Percentiles rank a stretch among this genome's conserved stretches.
phyloP scores from a whole-genome alignment of 2,113 vertebrate genomes.

The Pterophyllum scalare region DNA sequence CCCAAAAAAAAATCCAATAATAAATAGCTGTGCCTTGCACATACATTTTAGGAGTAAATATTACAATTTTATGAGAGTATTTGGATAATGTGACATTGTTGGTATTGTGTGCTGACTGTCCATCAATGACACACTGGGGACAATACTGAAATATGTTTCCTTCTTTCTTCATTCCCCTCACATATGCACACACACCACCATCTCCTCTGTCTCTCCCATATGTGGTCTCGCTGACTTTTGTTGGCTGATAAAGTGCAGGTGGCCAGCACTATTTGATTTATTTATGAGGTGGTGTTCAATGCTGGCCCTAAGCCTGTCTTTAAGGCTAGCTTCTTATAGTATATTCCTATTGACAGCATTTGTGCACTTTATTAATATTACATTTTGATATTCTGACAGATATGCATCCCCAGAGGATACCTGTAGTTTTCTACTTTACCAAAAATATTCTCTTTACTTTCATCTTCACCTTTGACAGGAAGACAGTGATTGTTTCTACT shows the following conservation, averaged over 20 bases:
- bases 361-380: conserved; percentile 66
- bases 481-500: not conserved
- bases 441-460: conserved; percentile 32
- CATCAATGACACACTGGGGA: not conserved
- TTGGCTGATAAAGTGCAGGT: not conserved
- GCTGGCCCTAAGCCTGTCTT: conserved; percentile 36
- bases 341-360: conserved; percentile 45
- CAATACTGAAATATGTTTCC: conserved; percentile 3
- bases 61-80: not conserved
- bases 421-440: conserved; percentile 22
- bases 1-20: not conserved
- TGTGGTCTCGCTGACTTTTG: not conserved
- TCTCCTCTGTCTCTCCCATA: not conserved
- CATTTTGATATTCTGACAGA: conserved; percentile 56
- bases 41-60: not conserved
- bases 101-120: not conserved
- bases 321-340: conserved; percentile 21
- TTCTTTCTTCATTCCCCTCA: not conserved
- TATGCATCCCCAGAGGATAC: conserved; percentile 1
- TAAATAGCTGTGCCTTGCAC: not conserved
- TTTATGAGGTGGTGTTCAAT: conserved; percentile 47
- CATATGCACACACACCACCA: not conserved
- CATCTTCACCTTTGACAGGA: conserved; percentile 26
- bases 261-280: conserved; percentile 39
- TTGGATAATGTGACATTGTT: not conserved